phyloP scores from a whole-genome alignment of 2,888 invertebrate genomes.

The Steinernema hermaphroditum region DNA sequence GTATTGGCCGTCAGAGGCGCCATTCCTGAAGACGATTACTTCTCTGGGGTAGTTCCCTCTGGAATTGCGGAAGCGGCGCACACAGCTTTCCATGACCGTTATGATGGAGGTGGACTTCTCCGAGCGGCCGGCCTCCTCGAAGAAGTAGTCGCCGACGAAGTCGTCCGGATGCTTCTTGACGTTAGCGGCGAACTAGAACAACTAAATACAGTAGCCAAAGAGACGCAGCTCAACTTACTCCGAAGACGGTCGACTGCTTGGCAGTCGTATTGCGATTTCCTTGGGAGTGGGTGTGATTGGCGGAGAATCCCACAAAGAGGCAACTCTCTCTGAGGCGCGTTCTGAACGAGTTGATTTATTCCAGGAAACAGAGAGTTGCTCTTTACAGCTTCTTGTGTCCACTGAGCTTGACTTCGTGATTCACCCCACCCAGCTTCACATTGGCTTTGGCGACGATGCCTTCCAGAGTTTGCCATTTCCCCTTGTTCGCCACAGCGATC shows the following conservation, averaged over 20 bases:
- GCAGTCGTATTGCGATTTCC: constrained; percentile 32
- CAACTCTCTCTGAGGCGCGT: constrained; percentile 34
- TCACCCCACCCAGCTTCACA: neutral
- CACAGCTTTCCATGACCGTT: neutral
- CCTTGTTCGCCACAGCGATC: constrained; percentile 21
- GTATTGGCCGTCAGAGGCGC: constrained; percentile 47
- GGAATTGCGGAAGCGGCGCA: constrained; percentile 11
- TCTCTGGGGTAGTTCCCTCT: constrained; percentile 34
- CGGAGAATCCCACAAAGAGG: constrained; percentile 45
- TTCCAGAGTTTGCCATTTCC: constrained; percentile 43
- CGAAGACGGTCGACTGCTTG: constrained; percentile 40
- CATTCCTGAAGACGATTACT: constrained; percentile 50
- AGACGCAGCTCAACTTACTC: constrained; percentile 36
- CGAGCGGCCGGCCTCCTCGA: constrained; percentile 36
- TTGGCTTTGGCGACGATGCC: constrained; percentile 44
- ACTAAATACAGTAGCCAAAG: neutral
- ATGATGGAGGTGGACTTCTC: neutral
- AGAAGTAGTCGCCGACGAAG: constrained; percentile 50
- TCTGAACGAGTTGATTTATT: neutral
- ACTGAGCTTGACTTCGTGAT: too few relatives aligned
- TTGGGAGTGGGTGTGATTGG: constrained; percentile 40
- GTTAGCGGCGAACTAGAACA: constrained; percentile 40
- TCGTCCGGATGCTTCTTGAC: constrained; percentile 36
- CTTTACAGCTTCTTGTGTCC: neutral
- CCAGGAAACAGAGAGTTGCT: constrained; percentile 39